Evolutionary conservation across 1,140 invertebrate genomes (phyloP), one percentile per base, ranked within the genome.

Genomic region (Drosophila ercepeae): DNA sequence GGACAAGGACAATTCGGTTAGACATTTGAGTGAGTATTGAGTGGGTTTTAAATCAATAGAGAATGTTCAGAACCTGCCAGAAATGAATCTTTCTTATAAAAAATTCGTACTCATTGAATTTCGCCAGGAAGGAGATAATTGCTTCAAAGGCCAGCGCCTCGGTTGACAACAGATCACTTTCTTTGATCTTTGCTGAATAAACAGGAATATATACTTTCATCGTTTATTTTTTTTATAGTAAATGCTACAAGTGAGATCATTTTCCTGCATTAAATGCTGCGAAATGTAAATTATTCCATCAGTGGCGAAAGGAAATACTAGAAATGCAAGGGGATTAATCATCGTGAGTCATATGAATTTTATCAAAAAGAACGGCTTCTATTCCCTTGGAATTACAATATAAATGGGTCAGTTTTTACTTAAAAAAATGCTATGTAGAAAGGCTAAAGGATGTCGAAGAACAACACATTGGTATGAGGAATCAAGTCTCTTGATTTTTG

Each of bases 1-100:
- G 50, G 75, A 68, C 72, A 69, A 75, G 72, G 72, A 75, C 61
- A 32, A 51, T 53, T 67, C 21, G 41, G 11, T 39, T 19, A 49
- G 27, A 42, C 34, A 59, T 39, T 32, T 42, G n/a, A 36, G 34
- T 44, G 55, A 45, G 39, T 39, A 63, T 46, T 23, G 36, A 54
- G 36, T 21, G 13, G 7, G 23, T 4, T 29, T 6, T 23, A 3
- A 61, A 32, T 65, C 34, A 50, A 50, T 48, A 46, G n/a, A 36
- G 42, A n/a, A 41, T 14, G n/a, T 25, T 51, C 23, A 27, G 18
- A 60, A 42, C 18, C 9, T 21, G 21, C 19, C 18, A 21, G 21
- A 21, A 21, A 21, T 2, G 25, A 27, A 58, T 45, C 0, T 13
- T 16, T 39, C 2, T 34, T 25, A 23, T 8, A n/a, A 39, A 39